Base-by-base conservation (phyloP, 1,140 invertebrate genomes). In the Anastrepha ludens region DNA sequence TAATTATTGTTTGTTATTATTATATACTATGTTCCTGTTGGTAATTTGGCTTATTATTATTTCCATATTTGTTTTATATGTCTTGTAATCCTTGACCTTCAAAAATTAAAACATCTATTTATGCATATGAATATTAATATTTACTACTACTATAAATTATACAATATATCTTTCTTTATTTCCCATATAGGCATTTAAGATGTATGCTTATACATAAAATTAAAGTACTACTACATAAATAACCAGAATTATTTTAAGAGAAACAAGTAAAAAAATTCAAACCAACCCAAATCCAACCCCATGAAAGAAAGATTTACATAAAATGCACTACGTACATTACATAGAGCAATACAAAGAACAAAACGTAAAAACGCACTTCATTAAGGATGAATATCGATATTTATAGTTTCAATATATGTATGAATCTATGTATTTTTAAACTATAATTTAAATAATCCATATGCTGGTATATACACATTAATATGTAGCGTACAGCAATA, bases 161-260 rank as follows among this genome's bases (percentile, higher is more conserved):
- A 86, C 44, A 65, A 65, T 59, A 60, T 62, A 65, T 87, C 60
- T 87, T 70, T 87, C 86, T 87, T 87, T 87, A 87, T 87, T 87
- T 87, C 60, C 64, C 86, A 67, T 87, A 67, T 87, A 87, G 86
- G 86, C 41, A 87, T 87, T 67, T 87, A 87, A 87, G 86, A 87
- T 87, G 86, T 67, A 62, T 87, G 47, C 86, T 67, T 87, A 65
- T 67, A 87, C 47, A 55, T 67, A 67, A 86, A 20, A 86, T 44
- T 55, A 55, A 39, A 55, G 47, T 55, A 81, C 47, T 86, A 86
- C 58, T 62, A 86, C 58, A 44, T 86, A 86, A 17, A 62, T 86
- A 44, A 86, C 58, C 58, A 60, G 62, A 86, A 86, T 65, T 86
- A 86, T 86, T 86, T 62, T 86, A 86, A 86, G 58, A 86, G 59